Conservation (phyloP, 2,888 invertebrate genomes). For the Tuberolachnus salignus region DNA sequence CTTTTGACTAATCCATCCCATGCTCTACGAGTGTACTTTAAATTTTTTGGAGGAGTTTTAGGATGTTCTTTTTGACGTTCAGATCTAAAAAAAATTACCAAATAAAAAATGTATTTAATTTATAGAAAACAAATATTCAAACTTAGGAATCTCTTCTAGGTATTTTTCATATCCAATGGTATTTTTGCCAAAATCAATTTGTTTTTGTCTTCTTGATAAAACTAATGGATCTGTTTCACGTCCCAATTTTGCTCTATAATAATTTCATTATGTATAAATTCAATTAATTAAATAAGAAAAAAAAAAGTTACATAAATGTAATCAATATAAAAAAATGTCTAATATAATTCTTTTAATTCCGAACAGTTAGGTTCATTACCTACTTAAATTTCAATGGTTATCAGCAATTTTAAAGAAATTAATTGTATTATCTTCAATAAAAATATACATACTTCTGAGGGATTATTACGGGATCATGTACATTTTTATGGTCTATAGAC, state of each 20-base stretch:
- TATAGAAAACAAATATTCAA: slow-evolving; percentile 45
- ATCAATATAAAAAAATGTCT: no score
- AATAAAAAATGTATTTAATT: not conserved
- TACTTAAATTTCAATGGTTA: no score
- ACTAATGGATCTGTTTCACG: slow-evolving; percentile 74
- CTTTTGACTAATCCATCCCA: slow-evolving; percentile 89
- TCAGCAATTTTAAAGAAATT: no score
- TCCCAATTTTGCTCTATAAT: slow-evolving; percentile 40
- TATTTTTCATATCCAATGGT: slow-evolving; percentile 86
- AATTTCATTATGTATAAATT: not conserved
- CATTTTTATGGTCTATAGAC: slow-evolving; percentile 18
- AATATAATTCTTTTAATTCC: no score
- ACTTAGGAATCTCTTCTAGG: slow-evolving; percentile 72
- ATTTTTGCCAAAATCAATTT: slow-evolving; percentile 94
- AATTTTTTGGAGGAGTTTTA: slow-evolving; percentile 84
- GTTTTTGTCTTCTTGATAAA: slow-evolving; percentile 83
- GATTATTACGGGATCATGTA: slow-evolving; percentile 25
- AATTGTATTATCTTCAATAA: not conserved
- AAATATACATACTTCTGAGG: slow-evolving; percentile 34
- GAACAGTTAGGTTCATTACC: no score
- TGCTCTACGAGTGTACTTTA: slow-evolving; percentile 87
- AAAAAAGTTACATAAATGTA: no score
- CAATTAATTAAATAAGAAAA: not conserved
- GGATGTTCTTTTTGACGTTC: slow-evolving; percentile 77
- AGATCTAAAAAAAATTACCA: slow-evolving; percentile 59